Evolutionary conservation across 2,888 invertebrate species (phyloP).

Genomic region (Parnassius glacialis): DNA sequence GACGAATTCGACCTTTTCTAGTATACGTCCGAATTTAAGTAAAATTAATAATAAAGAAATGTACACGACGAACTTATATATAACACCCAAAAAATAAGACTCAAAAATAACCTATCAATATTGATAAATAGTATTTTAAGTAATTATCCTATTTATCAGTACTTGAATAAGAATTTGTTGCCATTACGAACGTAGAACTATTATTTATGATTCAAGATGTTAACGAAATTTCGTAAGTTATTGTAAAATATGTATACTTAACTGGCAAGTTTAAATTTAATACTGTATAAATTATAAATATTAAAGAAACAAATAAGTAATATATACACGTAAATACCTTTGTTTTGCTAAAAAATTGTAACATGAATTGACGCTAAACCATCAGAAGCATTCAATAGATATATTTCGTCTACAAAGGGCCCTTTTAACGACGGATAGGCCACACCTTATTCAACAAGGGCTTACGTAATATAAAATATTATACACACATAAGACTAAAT

Average conservation of each 20-base stretch:
- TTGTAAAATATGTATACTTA: conserved; percentile 59
- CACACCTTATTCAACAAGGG: conserved; percentile 30
- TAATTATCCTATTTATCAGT: conserved; percentile 21
- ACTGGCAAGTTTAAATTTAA: conserved; percentile 76
- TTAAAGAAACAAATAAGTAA: conserved; percentile 42
- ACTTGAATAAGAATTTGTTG: conserved; percentile 18
- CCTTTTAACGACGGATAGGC: conserved; percentile 39
- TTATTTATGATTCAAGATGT: conserved; percentile 4
- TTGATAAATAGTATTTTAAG: conserved; percentile 15
- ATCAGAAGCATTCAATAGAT: conserved; percentile 16
- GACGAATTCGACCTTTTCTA: conserved; percentile 14
- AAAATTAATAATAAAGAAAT: conserved; percentile 1
- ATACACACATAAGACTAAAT: conserved; percentile 39
- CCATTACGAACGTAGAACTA: conserved; percentile 29
- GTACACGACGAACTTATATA: conserved; percentile 1
- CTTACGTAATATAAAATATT: background rate
- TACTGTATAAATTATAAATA: conserved; percentile 72
- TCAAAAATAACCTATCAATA: conserved; percentile 10
- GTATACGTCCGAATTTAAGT: conserved; percentile 9
- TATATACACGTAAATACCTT: conserved; percentile 40
- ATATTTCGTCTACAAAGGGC: conserved; percentile 36
- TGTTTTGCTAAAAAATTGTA: background rate
- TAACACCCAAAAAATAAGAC: conserved; percentile 9
- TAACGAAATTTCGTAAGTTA: conserved; percentile 26
- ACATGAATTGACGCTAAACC: background rate